phyloP scores from a whole-genome alignment of 2,888 invertebrate species.

The Ariolimax columbianus region DNA sequence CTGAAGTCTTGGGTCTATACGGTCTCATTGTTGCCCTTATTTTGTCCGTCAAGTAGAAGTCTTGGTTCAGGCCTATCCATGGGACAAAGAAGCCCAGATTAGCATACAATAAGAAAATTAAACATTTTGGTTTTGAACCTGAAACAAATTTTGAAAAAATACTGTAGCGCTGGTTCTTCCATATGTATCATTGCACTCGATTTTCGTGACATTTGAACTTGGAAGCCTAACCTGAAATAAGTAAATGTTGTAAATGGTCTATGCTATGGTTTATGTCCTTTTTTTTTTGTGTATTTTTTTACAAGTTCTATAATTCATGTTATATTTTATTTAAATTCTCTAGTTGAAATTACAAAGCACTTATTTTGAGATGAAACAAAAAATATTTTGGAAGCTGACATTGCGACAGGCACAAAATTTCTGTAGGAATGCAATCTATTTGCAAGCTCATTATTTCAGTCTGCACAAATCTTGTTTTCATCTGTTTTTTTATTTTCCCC shows the following conservation, averaged over 20 bases:
- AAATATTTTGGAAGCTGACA: too few relatives aligned
- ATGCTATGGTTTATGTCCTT: neutral
- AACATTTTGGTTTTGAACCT: neutral
- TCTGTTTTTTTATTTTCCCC: neutral
- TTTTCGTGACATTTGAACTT: neutral
- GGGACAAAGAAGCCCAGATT: too few relatives aligned
- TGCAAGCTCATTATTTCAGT: neutral
- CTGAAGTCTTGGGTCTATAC: conserved; percentile 99
- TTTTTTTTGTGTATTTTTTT: too few relatives aligned
- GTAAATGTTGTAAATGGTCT: neutral
- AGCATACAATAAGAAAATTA: neutral
- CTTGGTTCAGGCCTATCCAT: neutral
- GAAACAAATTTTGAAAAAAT: too few relatives aligned
- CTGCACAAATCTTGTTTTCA: neutral
- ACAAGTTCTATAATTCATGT: neutral
- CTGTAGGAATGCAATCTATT: neutral
- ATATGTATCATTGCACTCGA: neutral
- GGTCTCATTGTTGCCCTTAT: conserved; percentile 99
- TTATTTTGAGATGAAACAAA: neutral
- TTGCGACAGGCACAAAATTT: neutral
- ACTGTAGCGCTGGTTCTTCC: neutral
- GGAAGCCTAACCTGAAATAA: neutral
- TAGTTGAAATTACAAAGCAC: neutral
- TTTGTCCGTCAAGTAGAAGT: conserved; percentile 84
- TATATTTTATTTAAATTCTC: too few relatives aligned